Base-by-base conservation (phyloP, 2,797 vertebrate genomes). In the Hippopotamyrus pictus region DNA sequence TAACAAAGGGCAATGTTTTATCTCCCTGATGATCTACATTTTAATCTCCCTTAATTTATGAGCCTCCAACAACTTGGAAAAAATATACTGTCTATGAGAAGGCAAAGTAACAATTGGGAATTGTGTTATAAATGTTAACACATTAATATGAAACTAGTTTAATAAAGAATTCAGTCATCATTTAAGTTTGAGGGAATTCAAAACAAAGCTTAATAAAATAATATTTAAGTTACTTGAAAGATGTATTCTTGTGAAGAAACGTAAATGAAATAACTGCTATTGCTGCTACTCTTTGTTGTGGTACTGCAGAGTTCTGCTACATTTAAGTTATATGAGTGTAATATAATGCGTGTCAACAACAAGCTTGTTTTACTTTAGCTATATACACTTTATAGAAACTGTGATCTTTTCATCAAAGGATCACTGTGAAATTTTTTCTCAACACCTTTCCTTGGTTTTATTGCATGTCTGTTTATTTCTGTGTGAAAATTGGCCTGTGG, bases 371-470 rank as follows among this genome's bases (percentile, higher is more conserved):
- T 37, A 73, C 65, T 73, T 73, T 73, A 73, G 29, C 65, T 37
- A 37, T 6, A 37, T 73, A 37, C 12, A 37, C 85, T 84, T 88
- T 50, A 41, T 41, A 69, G 76, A 86, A 88, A 86, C 69, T 57
- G 82, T 22, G 54, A 48, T 25, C 29, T 41, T 83, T 17, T 89
- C 86, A 88, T 12, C 89, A 89, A 90, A 89, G 48, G 90, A 73
- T 29, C 65, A 73, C 65, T 73, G 12, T 73, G 65, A 73, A 73
- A 1, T 17, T 37, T 33, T 73, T 37, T 37, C 65, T 73, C 29
- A 37, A 73, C 65, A 73, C 65, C 65, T 73, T 73, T 73, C 65
- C 65, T 89, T 86, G 87, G 88, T 89, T 86, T 48, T 51, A 50
- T 86, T 65, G 8, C 87, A 73, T 62, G 22, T 69, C 87, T 69